Percentiles rank a stretch among this genome's conserved stretches.
Evolutionary conservation across 2,797 vertebrate genomes (phyloP).

Genomic region (Cetoscarus ocellatus): DNA sequence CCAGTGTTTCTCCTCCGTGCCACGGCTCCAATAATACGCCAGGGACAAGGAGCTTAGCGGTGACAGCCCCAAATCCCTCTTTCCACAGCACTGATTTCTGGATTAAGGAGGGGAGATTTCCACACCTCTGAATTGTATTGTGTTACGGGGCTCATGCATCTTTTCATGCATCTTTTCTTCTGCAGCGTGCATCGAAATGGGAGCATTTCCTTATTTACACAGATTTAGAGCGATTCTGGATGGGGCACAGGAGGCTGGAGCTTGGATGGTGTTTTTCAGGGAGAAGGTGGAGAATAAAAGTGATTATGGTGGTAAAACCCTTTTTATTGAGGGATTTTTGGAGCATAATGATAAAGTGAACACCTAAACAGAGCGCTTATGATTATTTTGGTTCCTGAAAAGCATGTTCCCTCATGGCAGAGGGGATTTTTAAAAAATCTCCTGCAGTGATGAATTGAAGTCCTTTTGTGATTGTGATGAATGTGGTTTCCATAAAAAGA

Average conservation of each 20-base stretch:
- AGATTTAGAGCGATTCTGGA: conserved; percentile 59
- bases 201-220: conserved; percentile 62
- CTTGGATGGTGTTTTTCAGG: conserved; percentile 42
- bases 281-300: conserved; percentile 55
- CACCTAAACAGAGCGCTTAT: conserved; percentile 48
- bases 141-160: conserved; percentile 68
- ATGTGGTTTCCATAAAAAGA: conserved; percentile 44
- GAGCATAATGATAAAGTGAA: conserved; percentile 53
- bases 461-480: conserved; percentile 35
- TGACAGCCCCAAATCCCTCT: conserved; percentile 79
- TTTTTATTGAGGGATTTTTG: conserved; percentile 63
- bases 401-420: conserved; percentile 19
- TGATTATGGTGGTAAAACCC: conserved; percentile 58
- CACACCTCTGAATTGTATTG: conserved; percentile 78
- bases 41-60: conserved; percentile 77
- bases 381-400: conserved; percentile 57
- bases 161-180: conserved; percentile 75
- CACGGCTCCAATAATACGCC: conserved; percentile 74
- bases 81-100: conserved; percentile 79
- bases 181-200: conserved; percentile 46
- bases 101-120: conserved; percentile 79
- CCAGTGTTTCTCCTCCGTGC: conserved; percentile 59
- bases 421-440: not conserved
- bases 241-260: conserved; percentile 25
- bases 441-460: conserved; percentile 8